These are phyloP conservation scores for Hoplostethus mediterraneus DNA, from an alignment of 2,797 vertebrate genomes.

Conservation along the genomic window DNA sequence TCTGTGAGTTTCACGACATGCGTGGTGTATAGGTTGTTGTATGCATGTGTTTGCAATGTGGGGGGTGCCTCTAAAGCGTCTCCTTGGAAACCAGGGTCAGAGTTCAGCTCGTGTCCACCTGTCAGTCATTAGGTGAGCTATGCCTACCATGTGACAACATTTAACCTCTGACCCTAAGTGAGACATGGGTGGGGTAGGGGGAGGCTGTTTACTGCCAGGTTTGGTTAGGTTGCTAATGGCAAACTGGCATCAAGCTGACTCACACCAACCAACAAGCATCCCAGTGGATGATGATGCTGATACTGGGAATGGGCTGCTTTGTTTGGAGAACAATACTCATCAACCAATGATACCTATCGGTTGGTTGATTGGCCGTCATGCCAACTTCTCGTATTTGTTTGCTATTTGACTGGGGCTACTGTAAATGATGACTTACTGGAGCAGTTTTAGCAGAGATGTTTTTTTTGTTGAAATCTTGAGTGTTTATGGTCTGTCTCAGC, in stretches of 20 bases:
- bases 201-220: constrained; percentile 10
- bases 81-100: constrained; percentile 51
- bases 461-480: not conserved
- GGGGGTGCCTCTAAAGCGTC: constrained; percentile 6
- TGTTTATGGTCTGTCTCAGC: constrained; percentile 39
- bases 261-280: not conserved
- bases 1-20: no score
- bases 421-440: not conserved
- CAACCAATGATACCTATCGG: not conserved
- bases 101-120: constrained; percentile 64
- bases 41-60: constrained; percentile 2
- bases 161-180: constrained; percentile 60
- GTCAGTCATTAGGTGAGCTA: constrained; percentile 77
- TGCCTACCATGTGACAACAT: constrained; percentile 77
- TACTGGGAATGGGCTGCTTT: not conserved
- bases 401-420: not conserved
- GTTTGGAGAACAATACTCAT: not conserved
- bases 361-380: not conserved
- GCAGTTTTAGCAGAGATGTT: not conserved
- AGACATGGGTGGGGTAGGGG: constrained; percentile 21
- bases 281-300: not conserved
- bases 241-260: not conserved
- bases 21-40: not conserved
- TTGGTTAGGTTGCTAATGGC: not conserved
- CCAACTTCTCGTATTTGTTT: not conserved